Base-by-base conservation (phyloP, 1,140 invertebrate genomes). In the Zaprionus ghesquierei region DNA sequence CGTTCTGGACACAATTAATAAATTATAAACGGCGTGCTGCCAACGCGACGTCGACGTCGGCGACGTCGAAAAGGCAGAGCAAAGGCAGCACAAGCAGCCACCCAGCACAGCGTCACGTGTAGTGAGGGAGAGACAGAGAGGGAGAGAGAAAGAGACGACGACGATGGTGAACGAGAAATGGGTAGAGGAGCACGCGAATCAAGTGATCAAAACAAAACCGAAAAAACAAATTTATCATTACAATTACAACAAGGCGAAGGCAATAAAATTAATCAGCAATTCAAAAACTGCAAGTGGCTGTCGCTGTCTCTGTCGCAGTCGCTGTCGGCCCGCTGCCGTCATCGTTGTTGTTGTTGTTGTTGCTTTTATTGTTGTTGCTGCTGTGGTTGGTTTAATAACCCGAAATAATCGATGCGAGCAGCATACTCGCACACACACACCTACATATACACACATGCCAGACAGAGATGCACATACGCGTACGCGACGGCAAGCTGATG, bases 241-340 rank as follows among this genome's bases (percentile, higher is more conserved):
- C 79, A 87, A 89, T 84, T 87, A 84, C 79, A 87, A 89, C 79
- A 89, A 89, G 84, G 60, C 53, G 56, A 70, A 75, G 68, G 68
- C 79, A 89, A 89, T 89, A 89, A 89, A 89, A 89, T 89, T 87
- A 87, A 87, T 89, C 84, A 87, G 80, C 84, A 87, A 89, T 87
- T 87, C 84, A 87, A 87, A 87, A 87, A 87, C 84, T 87, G 82
- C 82, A 87, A 87, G 82, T 86, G 82, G 81, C 62, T 78, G 77
- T 69, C 71, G 63, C 12, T 23, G 50, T 15, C 50, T 13, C 23
- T 2, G 8, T 15, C 46, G 46, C 46, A 9, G 51, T 18, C 23
- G 27, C 51, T 54, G 51, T 29, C 27, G 27, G 6, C 27, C 9
- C 54, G 41, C 27, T 29, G 62, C 20, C 55, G 51, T 46, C 69